Conservation (phyloP, 2,888 invertebrate genomes). For the Lepidocyrtoides sp. region DNA sequence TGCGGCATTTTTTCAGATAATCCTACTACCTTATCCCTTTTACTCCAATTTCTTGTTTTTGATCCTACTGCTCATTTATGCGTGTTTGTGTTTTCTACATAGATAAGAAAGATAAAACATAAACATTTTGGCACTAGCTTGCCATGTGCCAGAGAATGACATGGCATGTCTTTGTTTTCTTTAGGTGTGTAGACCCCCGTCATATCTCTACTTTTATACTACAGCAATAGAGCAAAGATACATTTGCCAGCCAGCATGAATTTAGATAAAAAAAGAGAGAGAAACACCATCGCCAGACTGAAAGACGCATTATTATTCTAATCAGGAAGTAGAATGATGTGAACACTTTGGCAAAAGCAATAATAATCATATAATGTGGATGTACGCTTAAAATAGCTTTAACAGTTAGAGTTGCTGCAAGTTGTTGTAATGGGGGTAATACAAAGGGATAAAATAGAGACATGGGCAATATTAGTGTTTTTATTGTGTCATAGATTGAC, state of each 20-base stretch:
- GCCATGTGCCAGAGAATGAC: background rate
- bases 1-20: slow-evolving; percentile 24
- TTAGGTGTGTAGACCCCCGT: too few species aligned
- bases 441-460: slow-evolving; percentile 31
- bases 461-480: slow-evolving; percentile 43
- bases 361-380: background rate
- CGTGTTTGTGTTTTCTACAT: background rate
- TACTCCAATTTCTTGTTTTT: background rate
- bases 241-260: background rate
- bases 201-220: background rate
- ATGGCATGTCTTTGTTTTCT: background rate
- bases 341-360: background rate
- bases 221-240: background rate
- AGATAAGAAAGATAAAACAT: background rate
- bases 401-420: background rate
- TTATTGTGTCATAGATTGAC: slow-evolving; percentile 13
- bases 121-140: slow-evolving; percentile 46
- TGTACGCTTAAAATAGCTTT: background rate
- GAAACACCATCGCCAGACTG: background rate
- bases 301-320: slow-evolving; percentile 67
- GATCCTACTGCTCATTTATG: background rate
- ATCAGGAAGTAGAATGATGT: slow-evolving; percentile 69
- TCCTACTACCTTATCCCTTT: background rate
- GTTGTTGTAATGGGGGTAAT: background rate
- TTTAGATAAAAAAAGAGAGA: slow-evolving; percentile 1